Evolutionary conservation across 1,140 invertebrate genomes (phyloP).

Genomic region (Steinernema feltiae): DNA sequence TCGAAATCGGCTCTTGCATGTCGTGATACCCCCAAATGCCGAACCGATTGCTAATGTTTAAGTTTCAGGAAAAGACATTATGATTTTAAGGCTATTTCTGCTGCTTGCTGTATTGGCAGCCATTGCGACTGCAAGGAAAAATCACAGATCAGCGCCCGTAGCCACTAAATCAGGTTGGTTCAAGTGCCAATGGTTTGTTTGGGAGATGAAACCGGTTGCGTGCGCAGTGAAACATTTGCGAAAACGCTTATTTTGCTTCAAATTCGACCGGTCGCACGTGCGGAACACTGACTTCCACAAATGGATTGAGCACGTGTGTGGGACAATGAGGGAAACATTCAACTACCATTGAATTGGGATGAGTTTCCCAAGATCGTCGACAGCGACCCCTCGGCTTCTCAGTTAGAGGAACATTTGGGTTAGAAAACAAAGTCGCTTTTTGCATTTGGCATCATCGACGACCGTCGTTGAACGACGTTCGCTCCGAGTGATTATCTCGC

Average conservation of each 20-base stretch:
- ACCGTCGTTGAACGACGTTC: neutral
- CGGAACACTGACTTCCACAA: neutral
- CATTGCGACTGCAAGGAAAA: neutral
- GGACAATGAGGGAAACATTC: too few species aligned
- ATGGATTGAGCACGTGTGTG: too few species aligned
- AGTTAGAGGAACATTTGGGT: neutral
- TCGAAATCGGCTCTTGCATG: too few species aligned
- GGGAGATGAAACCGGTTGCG: neutral
- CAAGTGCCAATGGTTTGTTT: neutral
- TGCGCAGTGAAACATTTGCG: neutral
- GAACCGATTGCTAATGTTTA: too few species aligned
- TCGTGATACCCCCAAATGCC: too few species aligned
- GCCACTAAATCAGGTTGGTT: constrained; percentile 3
- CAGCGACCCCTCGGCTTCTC: neutral
- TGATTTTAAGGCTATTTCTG: neutral
- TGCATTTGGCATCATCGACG: neutral
- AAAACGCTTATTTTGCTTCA: neutral
- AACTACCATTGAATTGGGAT: too few species aligned
- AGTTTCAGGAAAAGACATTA: neutral
- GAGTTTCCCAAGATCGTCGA: neutral
- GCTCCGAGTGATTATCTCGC: neutral
- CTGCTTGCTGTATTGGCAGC: neutral
- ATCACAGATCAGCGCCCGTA: neutral
- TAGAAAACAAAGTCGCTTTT: constrained; percentile 3
- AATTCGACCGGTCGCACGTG: neutral